Percentiles rank a stretch among this genome's conserved stretches.
Evolutionary conservation across 2,888 invertebrate species (phyloP).

Genomic region (Polymixis lichenea): DNA sequence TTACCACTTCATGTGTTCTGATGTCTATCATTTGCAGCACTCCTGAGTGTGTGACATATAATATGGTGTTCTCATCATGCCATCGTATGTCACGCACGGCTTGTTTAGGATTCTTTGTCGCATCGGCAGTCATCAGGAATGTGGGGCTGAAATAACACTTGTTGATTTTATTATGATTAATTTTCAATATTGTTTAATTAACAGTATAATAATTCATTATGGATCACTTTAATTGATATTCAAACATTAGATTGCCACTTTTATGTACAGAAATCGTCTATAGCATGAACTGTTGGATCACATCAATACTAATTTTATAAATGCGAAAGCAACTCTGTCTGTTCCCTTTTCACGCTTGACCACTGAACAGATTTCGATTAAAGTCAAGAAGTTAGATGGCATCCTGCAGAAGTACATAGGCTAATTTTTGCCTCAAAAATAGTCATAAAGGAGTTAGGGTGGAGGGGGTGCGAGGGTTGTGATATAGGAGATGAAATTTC

Average conservation of each 20-base stretch:
- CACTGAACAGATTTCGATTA: too few species aligned
- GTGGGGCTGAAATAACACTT: slow-evolving; percentile 72
- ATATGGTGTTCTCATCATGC: slow-evolving; percentile 80
- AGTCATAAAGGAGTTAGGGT: too few species aligned
- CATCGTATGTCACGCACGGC: slow-evolving; percentile 82
- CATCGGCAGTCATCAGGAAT: slow-evolving; percentile 69
- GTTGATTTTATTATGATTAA: slow-evolving; percentile 21
- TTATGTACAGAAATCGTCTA: background rate
- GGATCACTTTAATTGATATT: background rate
- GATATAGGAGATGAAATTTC: too few species aligned
- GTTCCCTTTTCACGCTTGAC: too few species aligned
- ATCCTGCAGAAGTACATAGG: too few species aligned
- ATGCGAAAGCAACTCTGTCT: too few species aligned
- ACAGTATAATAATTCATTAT: background rate
- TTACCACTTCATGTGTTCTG: slow-evolving; percentile 77
- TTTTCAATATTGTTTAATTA: background rate
- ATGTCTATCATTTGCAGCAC: slow-evolving; percentile 77
- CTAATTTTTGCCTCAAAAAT: too few species aligned
- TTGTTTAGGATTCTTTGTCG: slow-evolving; percentile 69
- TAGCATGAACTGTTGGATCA: background rate
- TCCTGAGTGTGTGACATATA: slow-evolving; percentile 83
- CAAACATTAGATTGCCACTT: background rate
- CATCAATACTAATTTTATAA: too few species aligned
- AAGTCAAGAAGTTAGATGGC: too few species aligned
- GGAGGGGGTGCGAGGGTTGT: too few species aligned